Evolutionary conservation across 2,888 invertebrate species (phyloP).

Genomic region (Volucella zonaria): DNA sequence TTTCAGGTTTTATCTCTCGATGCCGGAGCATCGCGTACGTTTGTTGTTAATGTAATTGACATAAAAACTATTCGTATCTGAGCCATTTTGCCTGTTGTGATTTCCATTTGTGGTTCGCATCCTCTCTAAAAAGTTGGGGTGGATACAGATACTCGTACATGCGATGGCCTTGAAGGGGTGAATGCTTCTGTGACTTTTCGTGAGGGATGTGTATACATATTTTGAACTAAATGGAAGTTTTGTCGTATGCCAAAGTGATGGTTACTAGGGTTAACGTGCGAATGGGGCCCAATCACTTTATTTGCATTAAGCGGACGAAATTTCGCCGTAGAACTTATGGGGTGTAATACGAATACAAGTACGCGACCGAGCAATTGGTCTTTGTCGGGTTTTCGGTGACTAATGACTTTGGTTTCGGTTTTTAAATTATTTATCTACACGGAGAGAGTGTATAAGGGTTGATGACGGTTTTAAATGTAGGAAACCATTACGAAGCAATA

Average conservation of each 20-base stretch:
- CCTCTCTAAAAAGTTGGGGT: constrained; percentile 4
- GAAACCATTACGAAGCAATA: too few relatives aligned
- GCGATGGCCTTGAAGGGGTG: too few relatives aligned
- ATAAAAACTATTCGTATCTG: too few relatives aligned
- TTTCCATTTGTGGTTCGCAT: background rate
- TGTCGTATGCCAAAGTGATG: too few relatives aligned
- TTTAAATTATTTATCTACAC: background rate
- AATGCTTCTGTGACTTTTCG: too few relatives aligned
- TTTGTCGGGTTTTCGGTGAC: background rate
- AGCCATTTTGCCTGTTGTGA: background rate
- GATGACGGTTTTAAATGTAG: background rate
- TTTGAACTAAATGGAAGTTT: too few relatives aligned
- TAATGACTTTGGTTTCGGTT: background rate
- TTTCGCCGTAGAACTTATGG: constrained; percentile 7
- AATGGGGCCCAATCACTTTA: constrained; percentile 53
- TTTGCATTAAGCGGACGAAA: constrained; percentile 48
- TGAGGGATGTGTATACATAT: too few relatives aligned
- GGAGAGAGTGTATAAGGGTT: background rate
- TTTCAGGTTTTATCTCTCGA: background rate
- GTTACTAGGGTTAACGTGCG: constrained; percentile 27
- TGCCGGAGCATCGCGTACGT: too few relatives aligned
- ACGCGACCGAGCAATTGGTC: background rate
- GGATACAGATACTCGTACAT: too few relatives aligned
- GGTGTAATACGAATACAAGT: background rate
- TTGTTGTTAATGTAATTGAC: too few relatives aligned